Evolutionary conservation across 2,113 vertebrate species (phyloP).

Genomic region (Cololabis saira): DNA sequence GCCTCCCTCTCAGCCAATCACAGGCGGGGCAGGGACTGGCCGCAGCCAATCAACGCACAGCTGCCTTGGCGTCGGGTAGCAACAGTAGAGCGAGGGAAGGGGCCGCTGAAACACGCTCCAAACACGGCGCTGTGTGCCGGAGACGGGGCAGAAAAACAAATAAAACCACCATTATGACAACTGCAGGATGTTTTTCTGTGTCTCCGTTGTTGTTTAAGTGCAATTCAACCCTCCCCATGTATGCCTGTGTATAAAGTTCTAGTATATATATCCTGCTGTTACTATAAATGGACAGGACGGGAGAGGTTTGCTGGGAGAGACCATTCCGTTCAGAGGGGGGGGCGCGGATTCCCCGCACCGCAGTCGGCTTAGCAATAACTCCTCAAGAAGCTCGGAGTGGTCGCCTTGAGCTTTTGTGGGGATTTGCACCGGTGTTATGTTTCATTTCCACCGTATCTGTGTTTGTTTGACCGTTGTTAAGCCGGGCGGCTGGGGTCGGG

Average conservation of each 20-base stretch:
- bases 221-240: slow-evolving; percentile 35
- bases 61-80: slow-evolving; percentile 85
- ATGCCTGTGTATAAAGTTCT: slow-evolving; percentile 72
- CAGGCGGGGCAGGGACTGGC: slow-evolving; percentile 38
- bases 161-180: no score
- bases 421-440: neutral
- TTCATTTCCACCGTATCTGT: neutral
- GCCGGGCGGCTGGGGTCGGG: slow-evolving; percentile 47
- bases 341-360: slow-evolving; percentile 10
- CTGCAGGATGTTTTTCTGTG: no score
- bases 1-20: slow-evolving; percentile 65
- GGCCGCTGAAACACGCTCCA: slow-evolving; percentile 59
- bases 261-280: slow-evolving; percentile 82
- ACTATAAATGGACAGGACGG: slow-evolving; percentile 88
- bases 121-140: slow-evolving; percentile 11
- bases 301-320: slow-evolving; percentile 74
- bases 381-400: no score
- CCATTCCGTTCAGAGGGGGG: slow-evolving; percentile 60
- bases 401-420: no score
- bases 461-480: slow-evolving; percentile 21
- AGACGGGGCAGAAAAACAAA: no score
- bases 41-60: slow-evolving; percentile 73
- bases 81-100: slow-evolving; percentile 73
- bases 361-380: neutral
- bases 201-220: no score